Conservation (phyloP, 2,888 invertebrate species). For the Eremobia ochroleuca region DNA sequence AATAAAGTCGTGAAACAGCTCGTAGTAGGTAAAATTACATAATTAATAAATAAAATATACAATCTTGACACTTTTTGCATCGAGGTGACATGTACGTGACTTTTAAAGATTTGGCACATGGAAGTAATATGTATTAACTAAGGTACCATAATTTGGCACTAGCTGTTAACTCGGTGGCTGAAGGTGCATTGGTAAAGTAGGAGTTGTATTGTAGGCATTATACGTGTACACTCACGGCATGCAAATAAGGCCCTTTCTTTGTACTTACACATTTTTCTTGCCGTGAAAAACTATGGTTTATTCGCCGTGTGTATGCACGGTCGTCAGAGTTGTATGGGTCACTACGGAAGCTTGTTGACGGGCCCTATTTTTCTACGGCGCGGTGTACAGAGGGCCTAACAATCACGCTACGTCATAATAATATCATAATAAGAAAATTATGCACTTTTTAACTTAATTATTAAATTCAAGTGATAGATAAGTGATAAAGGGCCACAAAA, state of each 20-base stretch:
- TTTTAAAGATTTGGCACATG: constrained; percentile 47
- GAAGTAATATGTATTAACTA: constrained; percentile 5
- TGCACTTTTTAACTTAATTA: background rate
- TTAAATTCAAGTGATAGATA: background rate
- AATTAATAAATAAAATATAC: constrained; percentile 46
- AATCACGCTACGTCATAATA: background rate
- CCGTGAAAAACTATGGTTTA: background rate
- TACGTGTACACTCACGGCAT: background rate
- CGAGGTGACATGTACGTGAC: constrained; percentile 50
- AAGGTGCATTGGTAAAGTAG: background rate
- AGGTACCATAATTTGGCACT: constrained; percentile 42
- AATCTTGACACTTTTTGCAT: constrained; percentile 57
- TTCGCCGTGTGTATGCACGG: background rate
- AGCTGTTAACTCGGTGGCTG: background rate
- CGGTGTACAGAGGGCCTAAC: background rate
- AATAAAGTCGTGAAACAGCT: constrained; percentile 11
- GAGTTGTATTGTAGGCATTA: background rate
- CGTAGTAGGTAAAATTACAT: constrained; percentile 12
- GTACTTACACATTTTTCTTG: background rate
- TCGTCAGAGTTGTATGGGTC: background rate
- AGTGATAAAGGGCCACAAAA: background rate
- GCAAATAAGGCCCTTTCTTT: background rate
- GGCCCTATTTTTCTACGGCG: background rate
- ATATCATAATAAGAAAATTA: too few relatives aligned
- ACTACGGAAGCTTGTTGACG: background rate